Percentiles rank a stretch among this genome's conserved stretches.
Conservation (phyloP, 2,888 invertebrate species). For the Tinea trinotella region DNA sequence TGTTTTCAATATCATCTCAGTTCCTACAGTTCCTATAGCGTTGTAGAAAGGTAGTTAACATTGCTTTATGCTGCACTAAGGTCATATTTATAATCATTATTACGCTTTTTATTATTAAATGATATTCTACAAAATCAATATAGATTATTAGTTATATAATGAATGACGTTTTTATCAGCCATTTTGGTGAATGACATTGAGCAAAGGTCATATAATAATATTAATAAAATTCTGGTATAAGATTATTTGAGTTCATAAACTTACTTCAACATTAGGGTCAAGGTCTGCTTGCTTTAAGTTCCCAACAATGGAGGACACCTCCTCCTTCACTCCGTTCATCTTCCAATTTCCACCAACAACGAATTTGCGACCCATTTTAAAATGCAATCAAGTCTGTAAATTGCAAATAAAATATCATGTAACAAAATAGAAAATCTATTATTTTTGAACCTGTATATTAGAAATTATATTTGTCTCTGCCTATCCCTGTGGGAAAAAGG, state of each 20-base stretch:
- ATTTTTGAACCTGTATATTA: no score
- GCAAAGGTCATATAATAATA: constrained; percentile 10
- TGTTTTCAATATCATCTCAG: no score
- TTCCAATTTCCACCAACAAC: constrained; percentile 99
- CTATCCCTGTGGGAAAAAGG: no score
- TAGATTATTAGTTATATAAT: no score
- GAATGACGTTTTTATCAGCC: no score
- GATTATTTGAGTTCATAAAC: neutral
- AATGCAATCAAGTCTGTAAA: neutral
- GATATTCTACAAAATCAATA: no score
- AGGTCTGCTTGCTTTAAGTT: constrained; percentile 83
- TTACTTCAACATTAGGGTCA: constrained; percentile 84
- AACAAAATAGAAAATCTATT: neutral
- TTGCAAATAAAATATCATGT: neutral
- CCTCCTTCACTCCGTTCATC: constrained; percentile 95
- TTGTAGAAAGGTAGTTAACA: no score
- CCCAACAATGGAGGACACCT: constrained; percentile 85
- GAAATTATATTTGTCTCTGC: no score
- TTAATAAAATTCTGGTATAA: neutral
- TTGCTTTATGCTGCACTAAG: no score
- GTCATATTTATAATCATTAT: no score
- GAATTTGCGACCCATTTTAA: constrained; percentile 87
- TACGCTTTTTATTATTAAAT: no score
- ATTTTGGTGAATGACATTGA: neutral
- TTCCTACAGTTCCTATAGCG: no score